Evolutionary conservation across 2,113 vertebrate genomes (phyloP).

Genomic region (Elephantulus edwardii): DNA sequence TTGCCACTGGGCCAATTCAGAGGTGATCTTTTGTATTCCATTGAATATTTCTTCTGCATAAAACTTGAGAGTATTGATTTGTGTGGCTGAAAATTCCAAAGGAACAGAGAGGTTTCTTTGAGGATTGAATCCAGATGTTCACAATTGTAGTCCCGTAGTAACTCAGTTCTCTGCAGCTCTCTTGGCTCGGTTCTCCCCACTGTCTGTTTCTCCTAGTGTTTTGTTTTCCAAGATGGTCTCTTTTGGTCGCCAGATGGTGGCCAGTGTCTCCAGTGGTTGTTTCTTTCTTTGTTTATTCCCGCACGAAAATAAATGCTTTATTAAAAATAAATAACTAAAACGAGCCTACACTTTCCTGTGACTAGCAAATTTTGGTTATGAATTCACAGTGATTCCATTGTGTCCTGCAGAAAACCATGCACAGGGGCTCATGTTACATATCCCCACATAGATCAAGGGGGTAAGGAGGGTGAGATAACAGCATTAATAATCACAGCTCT

Average conservation of each 20-base stretch:
- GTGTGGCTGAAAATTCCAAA: background rate
- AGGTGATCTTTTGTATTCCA: background rate
- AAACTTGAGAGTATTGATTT: background rate
- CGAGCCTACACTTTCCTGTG: background rate
- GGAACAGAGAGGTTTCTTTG: background rate
- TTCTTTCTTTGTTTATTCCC: background rate
- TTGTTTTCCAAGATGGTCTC: background rate
- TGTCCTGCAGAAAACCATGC: background rate
- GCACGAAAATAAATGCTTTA: background rate
- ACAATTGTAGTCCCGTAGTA: background rate
- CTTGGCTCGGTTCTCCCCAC: background rate
- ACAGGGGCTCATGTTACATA: background rate
- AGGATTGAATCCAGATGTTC: background rate
- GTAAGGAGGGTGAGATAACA: background rate
- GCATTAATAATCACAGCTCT: background rate
- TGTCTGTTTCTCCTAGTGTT: background rate
- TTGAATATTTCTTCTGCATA: background rate
- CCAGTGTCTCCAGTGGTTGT: background rate
- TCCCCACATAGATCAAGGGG: background rate
- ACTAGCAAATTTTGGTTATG: background rate
- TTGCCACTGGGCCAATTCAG: no score
- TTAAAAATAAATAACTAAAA: background rate
- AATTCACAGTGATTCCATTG: background rate
- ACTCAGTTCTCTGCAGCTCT: background rate
- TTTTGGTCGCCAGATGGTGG: background rate